These are phyloP conservation scores for Plemyria rubiginata DNA, from an alignment of 2,888 invertebrate species.

Conservation along the genomic window DNA sequence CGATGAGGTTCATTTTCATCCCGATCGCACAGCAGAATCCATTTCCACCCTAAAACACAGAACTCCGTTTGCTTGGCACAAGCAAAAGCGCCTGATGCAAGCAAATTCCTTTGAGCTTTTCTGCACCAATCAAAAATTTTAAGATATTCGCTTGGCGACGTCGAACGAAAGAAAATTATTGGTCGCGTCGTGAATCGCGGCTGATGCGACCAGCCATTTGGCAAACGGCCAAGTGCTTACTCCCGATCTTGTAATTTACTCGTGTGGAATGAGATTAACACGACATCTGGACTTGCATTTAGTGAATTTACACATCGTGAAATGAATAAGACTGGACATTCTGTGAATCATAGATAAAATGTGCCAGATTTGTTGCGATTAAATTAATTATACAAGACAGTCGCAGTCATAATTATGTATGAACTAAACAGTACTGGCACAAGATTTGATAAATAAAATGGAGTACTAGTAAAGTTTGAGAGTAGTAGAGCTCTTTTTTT, in stretches of 20 bases:
- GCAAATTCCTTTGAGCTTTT: conserved; percentile 41
- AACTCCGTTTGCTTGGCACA: conserved; percentile 29
- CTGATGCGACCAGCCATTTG: conserved; percentile 74
- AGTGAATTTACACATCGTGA: conserved; percentile 56
- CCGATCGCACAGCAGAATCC: conserved; percentile 19
- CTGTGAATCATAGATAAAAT: not conserved
- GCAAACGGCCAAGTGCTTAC: conserved; percentile 63
- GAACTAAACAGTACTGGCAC: not conserved
- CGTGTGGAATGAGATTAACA: conserved; percentile 74
- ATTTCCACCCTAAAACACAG: conserved; percentile 24
- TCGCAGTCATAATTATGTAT: not conserved
- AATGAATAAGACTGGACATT: conserved; percentile 27
- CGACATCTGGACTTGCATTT: conserved; percentile 71
- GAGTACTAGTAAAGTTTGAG: too few species aligned
- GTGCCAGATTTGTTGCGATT: not conserved
- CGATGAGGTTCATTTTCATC: conserved; percentile 16
- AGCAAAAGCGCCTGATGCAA: conserved; percentile 36
- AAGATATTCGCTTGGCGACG: conserved; percentile 53
- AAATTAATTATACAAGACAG: not conserved
- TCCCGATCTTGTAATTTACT: conserved; percentile 75
- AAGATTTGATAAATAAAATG: not conserved
- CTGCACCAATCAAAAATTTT: conserved; percentile 46
- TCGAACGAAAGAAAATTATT: conserved; percentile 66
- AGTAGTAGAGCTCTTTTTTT: too few species aligned
- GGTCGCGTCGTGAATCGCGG: conserved; percentile 58